These are phyloP conservation scores for Hanleya hanleyi DNA, from an alignment of 2,888 invertebrate genomes.

Conservation along the genomic window DNA sequence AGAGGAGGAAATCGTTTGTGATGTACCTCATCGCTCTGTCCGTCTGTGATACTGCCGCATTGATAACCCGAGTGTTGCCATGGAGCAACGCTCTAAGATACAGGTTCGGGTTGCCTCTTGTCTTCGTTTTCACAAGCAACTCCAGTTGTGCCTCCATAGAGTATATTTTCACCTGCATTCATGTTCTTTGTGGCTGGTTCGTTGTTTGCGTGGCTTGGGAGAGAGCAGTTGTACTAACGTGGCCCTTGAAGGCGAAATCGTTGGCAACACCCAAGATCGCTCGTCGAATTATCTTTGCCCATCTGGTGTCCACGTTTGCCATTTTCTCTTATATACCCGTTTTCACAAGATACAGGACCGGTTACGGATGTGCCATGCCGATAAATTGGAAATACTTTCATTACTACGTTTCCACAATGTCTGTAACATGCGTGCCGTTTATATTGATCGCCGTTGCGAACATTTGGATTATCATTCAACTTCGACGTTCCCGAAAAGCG, in stretches of 20 bases:
- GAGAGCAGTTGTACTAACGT: conserved; percentile 21
- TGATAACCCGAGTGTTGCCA: conserved; percentile 20
- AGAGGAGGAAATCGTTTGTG: conserved; percentile 23
- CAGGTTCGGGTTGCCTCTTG: neutral
- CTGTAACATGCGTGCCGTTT: conserved; percentile 24
- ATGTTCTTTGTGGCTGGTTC: conserved; percentile 30
- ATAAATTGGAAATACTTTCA: conserved; percentile 16
- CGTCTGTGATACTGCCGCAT: conserved; percentile 21
- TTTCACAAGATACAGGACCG: conserved; percentile 12
- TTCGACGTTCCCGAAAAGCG: too few relatives aligned
- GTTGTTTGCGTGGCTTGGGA: conserved; percentile 27
- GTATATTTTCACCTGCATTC: conserved; percentile 24
- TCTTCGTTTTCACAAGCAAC: conserved; percentile 8
- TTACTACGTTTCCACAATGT: conserved; percentile 27
- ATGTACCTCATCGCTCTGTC: conserved; percentile 17
- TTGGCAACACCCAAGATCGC: conserved; percentile 17
- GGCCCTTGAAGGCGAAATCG: conserved; percentile 14
- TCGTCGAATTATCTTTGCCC: neutral
- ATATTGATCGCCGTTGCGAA: conserved; percentile 20
- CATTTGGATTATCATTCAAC: conserved; percentile 18
- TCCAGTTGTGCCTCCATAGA: conserved; percentile 16
- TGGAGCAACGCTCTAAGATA: conserved; percentile 24
- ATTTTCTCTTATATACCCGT: conserved; percentile 20
- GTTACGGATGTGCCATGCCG: conserved; percentile 22
- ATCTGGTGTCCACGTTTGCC: conserved; percentile 7